Conservation (phyloP, 2,888 invertebrate species). For the Zaprionus obscuricornis region DNA sequence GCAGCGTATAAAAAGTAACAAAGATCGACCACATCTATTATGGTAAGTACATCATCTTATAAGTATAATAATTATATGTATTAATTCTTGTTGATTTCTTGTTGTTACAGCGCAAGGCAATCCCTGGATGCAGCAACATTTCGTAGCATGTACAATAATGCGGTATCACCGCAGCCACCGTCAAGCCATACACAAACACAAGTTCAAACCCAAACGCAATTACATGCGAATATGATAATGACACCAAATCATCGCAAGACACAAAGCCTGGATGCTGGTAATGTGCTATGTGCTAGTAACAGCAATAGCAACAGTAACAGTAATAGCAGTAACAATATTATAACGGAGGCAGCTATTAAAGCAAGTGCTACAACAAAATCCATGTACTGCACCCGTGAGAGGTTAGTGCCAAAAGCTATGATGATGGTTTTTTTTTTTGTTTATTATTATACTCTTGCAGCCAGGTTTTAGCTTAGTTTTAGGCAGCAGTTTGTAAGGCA, state of each 20-base stretch:
- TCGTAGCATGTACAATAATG: slow-evolving; percentile 65
- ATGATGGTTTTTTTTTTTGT: too few species aligned
- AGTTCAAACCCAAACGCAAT: slow-evolving; percentile 48
- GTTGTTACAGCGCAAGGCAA: slow-evolving; percentile 63
- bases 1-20: slow-evolving; percentile 87
- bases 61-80: background rate
- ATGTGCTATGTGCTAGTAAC: slow-evolving; percentile 73
- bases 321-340: slow-evolving; percentile 31
- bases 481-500: too few species aligned
- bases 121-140: slow-evolving; percentile 75
- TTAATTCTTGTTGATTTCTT: background rate
- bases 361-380: slow-evolving; percentile 81
- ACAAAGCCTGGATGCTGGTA: slow-evolving; percentile 90
- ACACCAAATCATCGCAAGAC: slow-evolving; percentile 88
- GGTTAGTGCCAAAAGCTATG: too few species aligned
- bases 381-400: slow-evolving; percentile 84
- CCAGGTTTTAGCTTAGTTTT: too few species aligned
- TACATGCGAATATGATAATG: slow-evolving; percentile 72
- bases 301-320: slow-evolving; percentile 19
- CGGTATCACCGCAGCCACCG: slow-evolving; percentile 51
- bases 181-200: slow-evolving; percentile 37
- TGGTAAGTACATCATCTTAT: slow-evolving; percentile 55
- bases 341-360: slow-evolving; percentile 77
- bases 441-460: too few species aligned
- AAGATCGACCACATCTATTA: slow-evolving; percentile 85